Evolutionary conservation across 1,140 invertebrate species (phyloP).

Genomic region (Leguminivora glycinivorella): DNA sequence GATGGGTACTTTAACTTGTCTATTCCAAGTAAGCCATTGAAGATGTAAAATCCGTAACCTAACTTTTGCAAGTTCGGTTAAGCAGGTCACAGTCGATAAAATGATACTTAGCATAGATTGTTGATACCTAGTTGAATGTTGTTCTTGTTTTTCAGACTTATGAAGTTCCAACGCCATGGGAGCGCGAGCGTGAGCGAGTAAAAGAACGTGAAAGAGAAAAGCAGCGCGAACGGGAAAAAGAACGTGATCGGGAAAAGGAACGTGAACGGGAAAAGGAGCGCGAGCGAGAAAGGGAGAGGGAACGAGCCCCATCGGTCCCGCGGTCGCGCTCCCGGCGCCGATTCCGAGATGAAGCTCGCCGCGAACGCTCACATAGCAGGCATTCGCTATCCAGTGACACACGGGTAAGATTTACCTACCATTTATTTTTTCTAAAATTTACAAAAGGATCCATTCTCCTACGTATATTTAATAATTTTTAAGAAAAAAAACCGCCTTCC

Average conservation of each 20-base stretch:
- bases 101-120: too few species aligned
- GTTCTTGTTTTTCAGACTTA: conserved; percentile 71
- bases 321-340: conserved; percentile 58
- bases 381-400: conserved; percentile 83
- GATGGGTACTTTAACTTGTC: not conserved
- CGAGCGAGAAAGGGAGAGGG: conserved; percentile 46
- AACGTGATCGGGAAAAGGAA: conserved; percentile 34
- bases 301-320: conserved; percentile 44
- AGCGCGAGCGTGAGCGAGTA: conserved; percentile 37
- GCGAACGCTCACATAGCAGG: conserved; percentile 80
- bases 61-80: too few species aligned
- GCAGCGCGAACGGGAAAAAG: conserved; percentile 42
- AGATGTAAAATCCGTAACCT: too few species aligned
- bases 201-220: not conserved
- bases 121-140: not conserved
- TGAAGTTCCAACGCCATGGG: conserved; percentile 67
- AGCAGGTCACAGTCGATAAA: too few species aligned
- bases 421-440: too few species aligned
- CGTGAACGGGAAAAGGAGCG: not conserved
- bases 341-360: conserved; percentile 53
- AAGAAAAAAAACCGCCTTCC: too few species aligned
- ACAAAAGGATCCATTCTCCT: too few species aligned
- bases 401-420: conserved; percentile 69
- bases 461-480: too few species aligned
- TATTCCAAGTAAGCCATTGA: conserved; percentile 8